Percentiles rank a stretch among this genome's conserved stretches.
Conservation (phyloP, 2,113 vertebrate species). For the Tragelaphus buxtoni region DNA sequence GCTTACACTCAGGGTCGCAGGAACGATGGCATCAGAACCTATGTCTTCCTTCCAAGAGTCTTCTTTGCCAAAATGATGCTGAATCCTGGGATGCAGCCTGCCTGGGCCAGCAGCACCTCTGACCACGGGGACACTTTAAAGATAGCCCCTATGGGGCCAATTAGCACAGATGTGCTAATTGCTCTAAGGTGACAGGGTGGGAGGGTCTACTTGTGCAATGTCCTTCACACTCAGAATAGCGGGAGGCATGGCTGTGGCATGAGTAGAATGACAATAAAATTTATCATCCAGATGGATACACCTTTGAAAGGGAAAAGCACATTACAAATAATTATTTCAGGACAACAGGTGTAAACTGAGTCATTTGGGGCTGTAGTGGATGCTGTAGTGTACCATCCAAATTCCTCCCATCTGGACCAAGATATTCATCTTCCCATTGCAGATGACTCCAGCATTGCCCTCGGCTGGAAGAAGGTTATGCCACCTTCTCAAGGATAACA, state of each 20-base stretch:
- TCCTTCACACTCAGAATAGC: not conserved
- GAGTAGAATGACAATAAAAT: not conserved
- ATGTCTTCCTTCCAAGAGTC: not conserved
- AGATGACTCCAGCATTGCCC: not conserved
- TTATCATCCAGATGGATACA: not conserved
- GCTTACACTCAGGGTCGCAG: not conserved
- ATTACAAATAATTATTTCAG: not conserved
- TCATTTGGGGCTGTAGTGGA: not conserved
- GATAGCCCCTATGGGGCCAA: not conserved
- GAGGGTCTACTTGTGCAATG: not conserved
- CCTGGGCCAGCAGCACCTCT: not conserved
- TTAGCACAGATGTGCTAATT: not conserved
- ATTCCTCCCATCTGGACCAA: not conserved
- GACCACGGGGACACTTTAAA: not conserved
- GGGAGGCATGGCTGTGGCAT: not conserved
- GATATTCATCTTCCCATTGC: not conserved
- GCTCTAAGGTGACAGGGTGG: not conserved
- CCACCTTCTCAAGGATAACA: not conserved
- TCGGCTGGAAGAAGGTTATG: not conserved
- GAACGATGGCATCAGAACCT: not conserved
- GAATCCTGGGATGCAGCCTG: not conserved
- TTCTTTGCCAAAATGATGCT: not conserved
- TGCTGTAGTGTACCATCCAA: not conserved
- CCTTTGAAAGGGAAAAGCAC: not conserved
- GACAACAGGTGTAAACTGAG: not conserved